Percentiles rank a stretch among this genome's conserved stretches.
These are phyloP conservation scores for Scatophagus argus DNA, from an alignment of 2,113 vertebrate genomes.

Conservation along the genomic window DNA sequence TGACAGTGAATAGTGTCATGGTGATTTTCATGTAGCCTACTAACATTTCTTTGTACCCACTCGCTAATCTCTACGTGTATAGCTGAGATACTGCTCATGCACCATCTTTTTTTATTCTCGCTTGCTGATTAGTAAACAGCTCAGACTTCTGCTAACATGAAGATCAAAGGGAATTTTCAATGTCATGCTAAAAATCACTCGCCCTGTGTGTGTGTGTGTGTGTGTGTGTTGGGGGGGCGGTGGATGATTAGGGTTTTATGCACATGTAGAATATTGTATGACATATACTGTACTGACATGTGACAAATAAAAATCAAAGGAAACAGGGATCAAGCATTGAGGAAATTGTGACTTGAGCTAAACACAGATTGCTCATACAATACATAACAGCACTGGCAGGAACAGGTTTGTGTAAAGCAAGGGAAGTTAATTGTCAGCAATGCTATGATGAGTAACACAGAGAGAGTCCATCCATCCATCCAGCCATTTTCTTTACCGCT, in stretches of 20 bases:
- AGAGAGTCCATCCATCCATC: too few species aligned
- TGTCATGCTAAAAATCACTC: slow-evolving; percentile 66
- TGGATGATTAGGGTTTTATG: slow-evolving; percentile 31
- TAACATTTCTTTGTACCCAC: slow-evolving; percentile 55
- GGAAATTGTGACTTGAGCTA: slow-evolving; percentile 22
- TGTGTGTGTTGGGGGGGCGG: slow-evolving; percentile 14
- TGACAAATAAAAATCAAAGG: slow-evolving; percentile 44
- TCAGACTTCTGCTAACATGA: slow-evolving; percentile 60
- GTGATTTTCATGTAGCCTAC: slow-evolving; percentile 54
- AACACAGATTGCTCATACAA: slow-evolving; percentile 32
- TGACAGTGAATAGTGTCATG: slow-evolving; percentile 47
- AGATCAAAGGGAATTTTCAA: slow-evolving; percentile 78
- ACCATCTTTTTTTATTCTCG: slow-evolving; percentile 46
- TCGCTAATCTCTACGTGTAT: slow-evolving; percentile 54
- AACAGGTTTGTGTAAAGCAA: slow-evolving; percentile 9
- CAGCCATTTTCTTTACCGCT: too few species aligned
- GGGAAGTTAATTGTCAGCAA: not conserved
- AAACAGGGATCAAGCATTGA: not conserved
- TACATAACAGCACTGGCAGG: slow-evolving; percentile 30
- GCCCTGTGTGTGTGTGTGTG: slow-evolving; percentile 39
- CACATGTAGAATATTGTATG: slow-evolving; percentile 45
- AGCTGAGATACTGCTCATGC: slow-evolving; percentile 48
- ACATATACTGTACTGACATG: too few species aligned
- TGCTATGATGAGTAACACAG: slow-evolving; percentile 9
- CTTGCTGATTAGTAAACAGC: slow-evolving; percentile 70